Evolutionary conservation across 1,140 invertebrate genomes (phyloP).

Genomic region (Ceratosolen solmsi): DNA sequence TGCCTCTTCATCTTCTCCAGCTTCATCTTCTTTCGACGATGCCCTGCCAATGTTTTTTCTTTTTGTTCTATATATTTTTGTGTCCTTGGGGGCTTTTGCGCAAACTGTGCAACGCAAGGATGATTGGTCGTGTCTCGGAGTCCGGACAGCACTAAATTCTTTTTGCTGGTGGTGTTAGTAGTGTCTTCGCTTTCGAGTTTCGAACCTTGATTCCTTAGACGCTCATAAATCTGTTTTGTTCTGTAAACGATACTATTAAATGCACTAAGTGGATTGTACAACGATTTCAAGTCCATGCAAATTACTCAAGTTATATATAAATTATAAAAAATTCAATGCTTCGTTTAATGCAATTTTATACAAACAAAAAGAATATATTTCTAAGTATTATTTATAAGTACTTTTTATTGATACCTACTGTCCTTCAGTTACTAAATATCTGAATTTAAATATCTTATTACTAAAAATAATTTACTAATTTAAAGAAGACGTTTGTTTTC

Average conservation of each 20-base stretch:
- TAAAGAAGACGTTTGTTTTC: no score
- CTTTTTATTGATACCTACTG: no score
- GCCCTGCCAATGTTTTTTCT: conserved; percentile 3
- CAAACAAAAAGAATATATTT: no score
- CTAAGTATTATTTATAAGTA: no score
- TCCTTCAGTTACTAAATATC: no score
- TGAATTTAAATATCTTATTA: no score
- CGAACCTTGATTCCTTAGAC: conserved; percentile 35
- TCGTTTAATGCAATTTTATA: no score
- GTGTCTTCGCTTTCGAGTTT: neutral
- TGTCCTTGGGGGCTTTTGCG: conserved; percentile 31
- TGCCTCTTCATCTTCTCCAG: neutral
- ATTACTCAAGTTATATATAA: neutral
- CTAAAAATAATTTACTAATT: no score
- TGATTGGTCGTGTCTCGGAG: conserved; percentile 56
- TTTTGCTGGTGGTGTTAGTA: conserved; percentile 20
- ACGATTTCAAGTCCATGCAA: neutral
- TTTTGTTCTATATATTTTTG: conserved; percentile 35
- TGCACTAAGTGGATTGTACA: conserved; percentile 42
- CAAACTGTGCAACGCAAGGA: conserved; percentile 36
- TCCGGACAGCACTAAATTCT: conserved; percentile 56
- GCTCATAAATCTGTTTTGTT: conserved; percentile 41
- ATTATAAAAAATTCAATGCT: no score
- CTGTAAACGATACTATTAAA: conserved; percentile 29
- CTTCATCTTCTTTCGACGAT: conserved; percentile 39